Evolutionary conservation across 1,140 invertebrate species (phyloP).

Genomic region (Yoshiicerus persimilis): DNA sequence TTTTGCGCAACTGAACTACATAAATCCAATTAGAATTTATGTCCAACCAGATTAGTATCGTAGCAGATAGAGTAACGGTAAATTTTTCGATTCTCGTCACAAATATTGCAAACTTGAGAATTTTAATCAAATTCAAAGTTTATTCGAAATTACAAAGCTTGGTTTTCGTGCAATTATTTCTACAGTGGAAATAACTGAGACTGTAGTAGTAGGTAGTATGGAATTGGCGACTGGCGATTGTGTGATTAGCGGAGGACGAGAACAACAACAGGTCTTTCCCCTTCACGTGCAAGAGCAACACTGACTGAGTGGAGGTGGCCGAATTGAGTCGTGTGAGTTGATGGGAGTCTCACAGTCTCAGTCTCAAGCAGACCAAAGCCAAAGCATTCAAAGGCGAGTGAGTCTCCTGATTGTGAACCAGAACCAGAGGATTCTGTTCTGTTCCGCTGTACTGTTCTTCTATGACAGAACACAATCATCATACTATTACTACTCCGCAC

Average conservation of each 20-base stretch:
- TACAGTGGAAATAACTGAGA: no score
- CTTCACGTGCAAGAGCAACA: neutral
- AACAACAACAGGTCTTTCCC: constrained; percentile 16
- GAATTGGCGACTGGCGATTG: neutral
- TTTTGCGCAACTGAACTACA: no score
- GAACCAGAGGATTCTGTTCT: constrained; percentile 18
- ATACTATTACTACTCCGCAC: neutral
- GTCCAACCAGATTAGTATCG: no score
- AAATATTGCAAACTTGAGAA: no score
- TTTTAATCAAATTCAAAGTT: no score
- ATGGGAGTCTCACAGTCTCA: neutral
- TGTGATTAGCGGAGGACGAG: neutral
- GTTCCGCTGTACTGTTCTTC: neutral
- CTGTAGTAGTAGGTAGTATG: no score
- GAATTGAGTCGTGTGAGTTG: neutral
- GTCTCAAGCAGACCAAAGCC: neutral
- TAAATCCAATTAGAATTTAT: no score
- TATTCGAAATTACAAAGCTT: no score
- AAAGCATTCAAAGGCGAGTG: neutral
- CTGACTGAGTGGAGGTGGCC: neutral
- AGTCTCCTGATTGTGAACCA: constrained; percentile 15
- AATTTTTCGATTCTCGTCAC: neutral
- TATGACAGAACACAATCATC: neutral
- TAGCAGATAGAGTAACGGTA: no score
- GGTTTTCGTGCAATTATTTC: no score